Base-by-base conservation (phyloP, 2,113 vertebrate genomes). In the Mola mola region DNA sequence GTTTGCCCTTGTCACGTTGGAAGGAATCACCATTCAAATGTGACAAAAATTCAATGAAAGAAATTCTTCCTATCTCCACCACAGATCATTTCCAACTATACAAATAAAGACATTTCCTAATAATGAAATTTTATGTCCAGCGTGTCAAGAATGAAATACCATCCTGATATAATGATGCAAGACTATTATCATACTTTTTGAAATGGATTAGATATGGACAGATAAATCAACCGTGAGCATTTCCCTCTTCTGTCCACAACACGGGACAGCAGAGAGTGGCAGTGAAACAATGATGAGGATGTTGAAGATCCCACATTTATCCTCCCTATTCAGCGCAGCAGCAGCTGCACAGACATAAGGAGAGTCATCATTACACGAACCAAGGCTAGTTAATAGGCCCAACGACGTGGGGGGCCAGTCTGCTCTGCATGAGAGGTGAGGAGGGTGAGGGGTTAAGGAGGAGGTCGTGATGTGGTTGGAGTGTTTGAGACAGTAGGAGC, bases 301-400 rank as follows among this genome's bases (percentile, higher is more conserved):
- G 66, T 65, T 42, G 55, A 81, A 51, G 40, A 65, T 78, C 67
- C 75, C 56, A 41, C 41, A 69, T 69, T 71, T 66, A 40, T 66
- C 63, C 72, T 67, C 61, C 43, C 36, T n/a, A 64, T 80, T 82
- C 75, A 80, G 58, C 26, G 2, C 60, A 15, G 60, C 58, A 66
- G 81, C 79, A 84, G 81, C 85, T 85, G 83, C 78, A 73, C 70
- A 33, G 61, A 78, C 81, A 78, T 52, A 79, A 78, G 72, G 78
- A 82, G 68, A 56, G 52, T 58, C 72, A 58, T 81, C 77, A 63
- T 81, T 72, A 77, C 72, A 66, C 15, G 5, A 50, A 56, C 28
- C 16, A 1, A 22, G 43, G 60, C 1, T 55, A 28, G 74, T 57
- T 83, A 83, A 87, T 83, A 68, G 69, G 68, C 48, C 25, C 6